Evolutionary conservation across 2,888 invertebrate species (phyloP).

Genomic region (Orchesellides sinensis): DNA sequence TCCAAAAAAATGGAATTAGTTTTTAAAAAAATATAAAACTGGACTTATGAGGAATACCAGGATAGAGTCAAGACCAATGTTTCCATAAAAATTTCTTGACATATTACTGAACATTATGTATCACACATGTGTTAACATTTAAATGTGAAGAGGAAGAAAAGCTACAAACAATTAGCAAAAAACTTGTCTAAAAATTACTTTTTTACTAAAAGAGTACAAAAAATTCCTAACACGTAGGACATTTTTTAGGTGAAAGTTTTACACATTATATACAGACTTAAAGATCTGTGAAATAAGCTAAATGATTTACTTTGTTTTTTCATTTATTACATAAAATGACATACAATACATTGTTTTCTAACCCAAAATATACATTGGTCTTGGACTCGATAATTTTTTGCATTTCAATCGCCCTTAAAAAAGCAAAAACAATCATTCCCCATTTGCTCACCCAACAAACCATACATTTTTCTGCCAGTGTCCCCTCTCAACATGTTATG

Average conservation of each 20-base stretch:
- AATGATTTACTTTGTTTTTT: not conserved
- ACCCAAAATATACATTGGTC: slow-evolving; percentile 71
- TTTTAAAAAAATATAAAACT: not conserved
- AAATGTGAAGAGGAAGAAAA: slow-evolving; percentile 44
- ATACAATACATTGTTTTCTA: slow-evolving; percentile 1
- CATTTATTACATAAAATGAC: not conserved
- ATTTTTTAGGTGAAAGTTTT: too few relatives aligned
- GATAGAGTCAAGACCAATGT: slow-evolving; percentile 74
- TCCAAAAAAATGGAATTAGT: not conserved
- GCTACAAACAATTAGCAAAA: slow-evolving; percentile 46
- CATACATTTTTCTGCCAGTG: slow-evolving; percentile 70
- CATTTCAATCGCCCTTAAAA: slow-evolving; percentile 75
- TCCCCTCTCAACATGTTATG: slow-evolving; percentile 19
- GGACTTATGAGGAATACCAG: slow-evolving; percentile 59
- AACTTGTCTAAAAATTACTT: slow-evolving; percentile 1
- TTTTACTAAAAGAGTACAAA: slow-evolving; percentile 4
- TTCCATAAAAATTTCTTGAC: slow-evolving; percentile 72
- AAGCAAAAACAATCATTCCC: slow-evolving; percentile 70
- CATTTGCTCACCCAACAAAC: slow-evolving; percentile 72
- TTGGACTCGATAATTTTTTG: slow-evolving; percentile 70
- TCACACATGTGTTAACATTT: too few relatives aligned
- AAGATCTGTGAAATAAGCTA: not conserved
- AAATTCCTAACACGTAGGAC: slow-evolving; percentile 18
- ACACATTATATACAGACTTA: too few relatives aligned
- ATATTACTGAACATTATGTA: too few relatives aligned